phyloP scores from a whole-genome alignment of 1,140 invertebrate species.

The Lordiphosa stackelbergi region DNA sequence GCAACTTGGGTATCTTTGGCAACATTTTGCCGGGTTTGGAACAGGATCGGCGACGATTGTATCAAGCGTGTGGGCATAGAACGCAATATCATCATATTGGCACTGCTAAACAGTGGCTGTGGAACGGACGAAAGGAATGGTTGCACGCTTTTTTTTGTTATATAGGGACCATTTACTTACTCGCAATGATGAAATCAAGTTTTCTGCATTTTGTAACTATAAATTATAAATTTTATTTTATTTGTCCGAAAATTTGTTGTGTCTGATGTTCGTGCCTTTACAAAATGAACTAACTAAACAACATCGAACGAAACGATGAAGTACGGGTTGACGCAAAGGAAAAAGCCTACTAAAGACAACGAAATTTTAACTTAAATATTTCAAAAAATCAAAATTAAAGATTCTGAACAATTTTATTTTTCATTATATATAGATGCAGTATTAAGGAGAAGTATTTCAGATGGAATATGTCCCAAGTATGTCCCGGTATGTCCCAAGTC shows the following conservation, averaged over 20 bases:
- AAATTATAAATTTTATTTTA: constrained; percentile 1
- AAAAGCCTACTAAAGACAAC: too few species aligned
- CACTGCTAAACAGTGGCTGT: constrained; percentile 31
- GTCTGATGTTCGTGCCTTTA: background rate
- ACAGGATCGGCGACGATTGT: constrained; percentile 4
- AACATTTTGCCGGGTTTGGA: constrained; percentile 29
- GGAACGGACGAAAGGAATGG: background rate
- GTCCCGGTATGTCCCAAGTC: too few species aligned
- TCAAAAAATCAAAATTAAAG: too few species aligned
- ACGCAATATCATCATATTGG: constrained; percentile 1
- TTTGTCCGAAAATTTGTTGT: constrained; percentile 12
- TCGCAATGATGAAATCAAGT: constrained; percentile 21
- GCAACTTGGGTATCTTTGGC: constrained; percentile 65
- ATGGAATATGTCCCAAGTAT: too few species aligned
- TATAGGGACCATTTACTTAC: constrained; percentile 23
- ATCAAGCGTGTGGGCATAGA: background rate
- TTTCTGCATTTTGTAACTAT: constrained; percentile 44
- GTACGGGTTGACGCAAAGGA: background rate
- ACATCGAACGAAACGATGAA: background rate
- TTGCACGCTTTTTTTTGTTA: too few species aligned
- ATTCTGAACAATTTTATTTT: too few species aligned
- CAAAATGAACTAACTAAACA: background rate
- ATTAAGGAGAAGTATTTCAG: too few species aligned
- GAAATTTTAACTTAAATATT: too few species aligned
- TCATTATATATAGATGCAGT: too few species aligned